These are phyloP conservation scores for Agonopterix alstromeriana DNA, from an alignment of 2,888 invertebrate species.

Conservation along the genomic window DNA sequence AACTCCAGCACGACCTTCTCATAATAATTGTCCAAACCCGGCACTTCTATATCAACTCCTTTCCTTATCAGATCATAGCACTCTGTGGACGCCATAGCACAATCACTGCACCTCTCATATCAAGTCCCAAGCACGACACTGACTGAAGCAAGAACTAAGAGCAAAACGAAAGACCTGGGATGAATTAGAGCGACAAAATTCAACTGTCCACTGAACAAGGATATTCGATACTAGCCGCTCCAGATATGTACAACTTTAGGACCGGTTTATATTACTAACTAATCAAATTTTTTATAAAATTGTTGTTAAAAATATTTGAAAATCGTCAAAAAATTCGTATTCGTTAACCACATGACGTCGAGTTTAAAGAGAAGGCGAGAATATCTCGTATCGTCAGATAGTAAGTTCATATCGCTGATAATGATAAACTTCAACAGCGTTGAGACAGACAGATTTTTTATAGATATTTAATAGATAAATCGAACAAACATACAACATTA, in stretches of 20 bases:
- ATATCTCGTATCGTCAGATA: constrained; percentile 3
- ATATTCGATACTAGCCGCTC: constrained; percentile 64
- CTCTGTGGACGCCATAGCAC: constrained; percentile 69
- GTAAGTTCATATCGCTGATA: constrained; percentile 5
- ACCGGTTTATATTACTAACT: constrained; percentile 17
- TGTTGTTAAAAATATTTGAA: constrained; percentile 21
- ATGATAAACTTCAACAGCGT: neutral
- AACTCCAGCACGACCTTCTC: constrained; percentile 77
- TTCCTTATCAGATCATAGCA: constrained; percentile 70
- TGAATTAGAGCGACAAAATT: constrained; percentile 74
- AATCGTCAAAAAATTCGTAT: constrained; percentile 25
- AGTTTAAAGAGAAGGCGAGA: neutral
- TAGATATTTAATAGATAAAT: too few relatives aligned
- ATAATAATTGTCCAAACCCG: constrained; percentile 73
- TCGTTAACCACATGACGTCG: neutral
- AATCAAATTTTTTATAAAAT: too few relatives aligned
- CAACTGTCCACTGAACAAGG: constrained; percentile 59
- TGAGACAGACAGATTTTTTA: too few relatives aligned
- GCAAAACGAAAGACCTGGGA: constrained; percentile 45
- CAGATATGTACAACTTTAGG: constrained; percentile 62
- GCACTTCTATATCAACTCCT: constrained; percentile 69
- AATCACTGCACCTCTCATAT: constrained; percentile 9
- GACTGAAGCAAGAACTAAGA: constrained; percentile 23
- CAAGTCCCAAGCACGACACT: constrained; percentile 8
- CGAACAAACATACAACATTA: too few relatives aligned